Evolutionary conservation across 2,113 vertebrate genomes (phyloP).

Genomic region (Acanthochromis polyacanthus): DNA sequence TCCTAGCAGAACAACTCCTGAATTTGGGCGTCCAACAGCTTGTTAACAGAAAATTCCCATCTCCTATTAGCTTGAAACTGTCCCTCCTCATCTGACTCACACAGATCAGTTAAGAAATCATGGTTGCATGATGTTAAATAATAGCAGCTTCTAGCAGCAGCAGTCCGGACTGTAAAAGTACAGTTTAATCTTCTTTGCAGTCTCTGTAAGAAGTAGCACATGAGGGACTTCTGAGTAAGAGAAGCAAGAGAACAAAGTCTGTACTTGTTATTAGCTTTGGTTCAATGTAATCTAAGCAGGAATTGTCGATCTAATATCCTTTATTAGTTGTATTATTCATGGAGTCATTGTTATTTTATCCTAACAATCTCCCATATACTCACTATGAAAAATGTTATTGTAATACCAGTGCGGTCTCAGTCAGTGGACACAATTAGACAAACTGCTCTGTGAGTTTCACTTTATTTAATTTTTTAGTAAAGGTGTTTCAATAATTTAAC

Average conservation of each 20-base stretch:
- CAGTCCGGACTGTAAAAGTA: constrained; percentile 11
- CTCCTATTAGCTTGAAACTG: not conserved
- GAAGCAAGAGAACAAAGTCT: constrained; percentile 62
- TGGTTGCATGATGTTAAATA: not conserved
- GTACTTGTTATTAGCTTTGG: constrained; percentile 65
- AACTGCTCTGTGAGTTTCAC: not conserved
- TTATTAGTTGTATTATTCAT: constrained; percentile 28
- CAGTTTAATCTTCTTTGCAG: constrained; percentile 71
- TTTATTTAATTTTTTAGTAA: no score
- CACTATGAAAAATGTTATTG: constrained; percentile 7
- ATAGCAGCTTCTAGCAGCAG: constrained; percentile 6
- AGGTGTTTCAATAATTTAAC: not conserved
- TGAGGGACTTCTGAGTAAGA: constrained; percentile 50
- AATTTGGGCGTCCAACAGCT: constrained; percentile 1
- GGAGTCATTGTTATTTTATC: constrained; percentile 7
- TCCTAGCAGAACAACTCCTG: constrained; percentile 1
- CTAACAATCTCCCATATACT: not conserved
- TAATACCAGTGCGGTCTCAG: not conserved
- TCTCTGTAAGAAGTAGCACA: constrained; percentile 68
- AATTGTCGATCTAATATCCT: no score
- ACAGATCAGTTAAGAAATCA: not conserved
- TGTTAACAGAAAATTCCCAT: not conserved
- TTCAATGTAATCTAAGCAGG: constrained; percentile 44
- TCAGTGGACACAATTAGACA: not conserved
- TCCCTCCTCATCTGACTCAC: constrained; percentile 1